Evolutionary conservation across 2,113 vertebrate species (phyloP), one percentile per base, ranked within the genome.

Genomic region (Megalops atlanticus): DNA sequence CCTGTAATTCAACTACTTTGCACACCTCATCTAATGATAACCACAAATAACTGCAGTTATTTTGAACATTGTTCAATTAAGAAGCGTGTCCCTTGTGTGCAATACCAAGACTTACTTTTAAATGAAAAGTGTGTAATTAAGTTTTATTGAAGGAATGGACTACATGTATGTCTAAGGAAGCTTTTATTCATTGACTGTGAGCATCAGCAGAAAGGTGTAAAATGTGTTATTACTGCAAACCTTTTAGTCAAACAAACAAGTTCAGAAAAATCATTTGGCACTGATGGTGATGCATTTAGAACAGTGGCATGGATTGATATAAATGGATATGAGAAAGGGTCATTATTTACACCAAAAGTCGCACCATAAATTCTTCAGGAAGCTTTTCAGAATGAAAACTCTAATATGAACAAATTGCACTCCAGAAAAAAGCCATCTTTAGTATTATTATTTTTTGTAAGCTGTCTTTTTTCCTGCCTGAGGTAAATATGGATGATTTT

Each of bases 51-150:
- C 69, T 84, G 84, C 84, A 81, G 40, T 64, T 64, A 64, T 24
- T 64, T 64, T 64, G 58, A 64, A 64, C 58, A 64, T 64, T 64
- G n/a, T 64, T 64, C 58, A 64, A 64, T 64, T 64, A 78, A 81
- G 77, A 45, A 79, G 70, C 75, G 84, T 84, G 70, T 90, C 85
- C 87, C 86, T 81, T 41, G 45, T 70, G 79, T 85, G 88, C 86
- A 87, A 86, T 85, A 87, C 88, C 81, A 88, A 89, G 84, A 89
- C 88, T 92, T 92, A 91, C 91, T 89, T 82, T 89, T 83, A 87
- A 81, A 86, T 84, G 76, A n/a, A 80, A 86, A 64, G 58, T 64
- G 58, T 64, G 58, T 64, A 64, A 64, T 64, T 64, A 64, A 64
- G 31, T 64, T 24, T 64, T 64, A 64, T 64, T 64, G 58, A 64